Percentiles rank a stretch among this genome's conserved stretches.
phyloP scores from a whole-genome alignment of 2,888 invertebrate genomes.

The Erebia aethiops region DNA sequence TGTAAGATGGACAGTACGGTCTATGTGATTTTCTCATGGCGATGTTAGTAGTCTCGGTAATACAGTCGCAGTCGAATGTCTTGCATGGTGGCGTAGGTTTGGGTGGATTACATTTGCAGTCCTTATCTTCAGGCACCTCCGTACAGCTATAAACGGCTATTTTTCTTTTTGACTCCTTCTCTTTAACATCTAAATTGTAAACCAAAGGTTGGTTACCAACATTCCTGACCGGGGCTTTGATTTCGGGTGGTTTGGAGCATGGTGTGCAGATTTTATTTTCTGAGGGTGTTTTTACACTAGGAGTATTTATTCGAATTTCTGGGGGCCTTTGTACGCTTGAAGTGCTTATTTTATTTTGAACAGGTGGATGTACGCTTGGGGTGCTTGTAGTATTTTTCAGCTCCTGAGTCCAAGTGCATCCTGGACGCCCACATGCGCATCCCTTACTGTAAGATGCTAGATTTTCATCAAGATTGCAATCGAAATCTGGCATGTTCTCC shows the following conservation, averaged over 20 bases:
- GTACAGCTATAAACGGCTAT: conserved; percentile 55
- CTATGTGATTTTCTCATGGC: conserved; percentile 64
- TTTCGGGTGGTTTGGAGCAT: conserved; percentile 35
- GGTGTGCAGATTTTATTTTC: conserved; percentile 39
- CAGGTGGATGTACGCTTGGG: neutral
- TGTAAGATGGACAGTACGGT: conserved; percentile 69
- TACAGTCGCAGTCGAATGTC: conserved; percentile 72
- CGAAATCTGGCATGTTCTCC: conserved; percentile 47
- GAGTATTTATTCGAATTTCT: conserved; percentile 36
- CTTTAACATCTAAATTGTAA: conserved; percentile 48
- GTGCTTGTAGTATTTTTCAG: conserved; percentile 7
- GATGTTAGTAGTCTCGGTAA: conserved; percentile 56
- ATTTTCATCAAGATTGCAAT: conserved; percentile 36
- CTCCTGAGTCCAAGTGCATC: conserved; percentile 35
- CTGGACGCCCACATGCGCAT: conserved; percentile 47
- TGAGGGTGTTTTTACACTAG: conserved; percentile 32
- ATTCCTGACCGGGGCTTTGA: conserved; percentile 42
- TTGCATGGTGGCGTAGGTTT: conserved; percentile 68
- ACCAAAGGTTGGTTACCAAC: conserved; percentile 47
- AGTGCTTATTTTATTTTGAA: neutral
- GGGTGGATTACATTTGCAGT: conserved; percentile 69
- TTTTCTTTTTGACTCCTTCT: conserved; percentile 45
- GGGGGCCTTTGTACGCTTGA: neutral
- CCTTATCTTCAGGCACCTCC: conserved; percentile 61
- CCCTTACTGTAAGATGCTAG: conserved; percentile 36